Evolutionary conservation across 2,797 vertebrate species (phyloP), one percentile per base, ranked within the genome.

Genomic region (Microhierax caerulescens): DNA sequence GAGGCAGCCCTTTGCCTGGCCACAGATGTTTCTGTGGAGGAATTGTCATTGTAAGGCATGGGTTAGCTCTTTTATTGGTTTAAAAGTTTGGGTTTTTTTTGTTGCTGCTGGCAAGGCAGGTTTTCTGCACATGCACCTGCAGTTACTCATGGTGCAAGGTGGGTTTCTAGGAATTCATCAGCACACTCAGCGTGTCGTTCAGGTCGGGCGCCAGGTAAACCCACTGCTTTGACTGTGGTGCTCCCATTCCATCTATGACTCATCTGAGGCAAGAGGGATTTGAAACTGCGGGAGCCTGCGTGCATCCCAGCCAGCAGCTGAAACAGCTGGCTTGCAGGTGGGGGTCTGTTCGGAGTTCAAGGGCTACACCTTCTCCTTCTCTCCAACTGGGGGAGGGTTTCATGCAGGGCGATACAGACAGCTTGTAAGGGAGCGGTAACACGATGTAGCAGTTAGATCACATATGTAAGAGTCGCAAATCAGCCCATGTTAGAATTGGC

Each of bases 301-400:
- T 36, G 75, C 12, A 5, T 34, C 75, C 36, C 2, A 21, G 51
- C 32, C 89, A 54, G 17, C 85, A 96, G 74, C 77, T 91, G 85
- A 15, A 87, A 45, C 84, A 91, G 64, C 94, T 94, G 94, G 60
- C 13, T 24, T 28, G 43, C 90, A 85, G 75, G 61, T 77, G 65
- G n/a, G 68, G 53, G 53, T 79, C 54, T 15, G 3, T 22, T 53
- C 61, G 2, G 23, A 59, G 80, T n/a, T 65, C 68, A 45, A 47
- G 83, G 82, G 82, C 43, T 63, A 7, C 69, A 43, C 27, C 64
- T 54, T 85, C 75, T 83, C 37, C 48, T 93, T 37, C 43, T 43
- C 67, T 74, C 45, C 24, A 32, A 3, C 47, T 5, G 3, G 39
- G 73, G 36, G 23, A 80, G 56, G 53, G 48, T 24, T 80, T 54